These are phyloP conservation scores for Characodon lateralis DNA, from an alignment of 2,797 vertebrate genomes.

Conservation along the genomic window DNA sequence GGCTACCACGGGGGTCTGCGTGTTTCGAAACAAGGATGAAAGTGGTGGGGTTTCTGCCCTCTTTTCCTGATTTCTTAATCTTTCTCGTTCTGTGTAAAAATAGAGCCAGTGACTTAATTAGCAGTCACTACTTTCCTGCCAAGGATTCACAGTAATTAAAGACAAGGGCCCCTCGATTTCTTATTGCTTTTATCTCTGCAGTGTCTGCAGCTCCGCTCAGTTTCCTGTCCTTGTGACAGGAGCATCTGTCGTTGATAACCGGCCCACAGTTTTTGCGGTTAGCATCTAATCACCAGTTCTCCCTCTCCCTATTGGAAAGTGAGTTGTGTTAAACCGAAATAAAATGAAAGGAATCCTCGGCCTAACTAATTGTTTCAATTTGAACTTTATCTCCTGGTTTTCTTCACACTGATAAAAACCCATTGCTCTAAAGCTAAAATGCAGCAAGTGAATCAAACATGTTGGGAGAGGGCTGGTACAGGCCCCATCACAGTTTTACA, in stretches of 20 bases:
- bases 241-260: constrained; percentile 49
- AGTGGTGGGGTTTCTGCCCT: constrained; percentile 11
- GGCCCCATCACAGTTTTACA: constrained; percentile 91
- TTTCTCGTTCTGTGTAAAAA: constrained; percentile 43
- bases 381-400: constrained; percentile 57
- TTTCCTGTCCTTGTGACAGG: constrained; percentile 41
- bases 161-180: constrained; percentile 61
- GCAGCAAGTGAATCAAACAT: constrained; percentile 35
- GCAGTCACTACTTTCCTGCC: constrained; percentile 64
- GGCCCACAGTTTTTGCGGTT: neutral
- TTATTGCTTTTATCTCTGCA: constrained; percentile 73
- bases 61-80: constrained; percentile 25
- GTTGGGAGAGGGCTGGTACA: constrained; percentile 62
- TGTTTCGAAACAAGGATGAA: constrained; percentile 52
- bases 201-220: constrained; percentile 43
- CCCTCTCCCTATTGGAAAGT: neutral
- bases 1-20: constrained; percentile 32
- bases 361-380: constrained; percentile 54
- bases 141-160: constrained; percentile 76
- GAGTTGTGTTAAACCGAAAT: neutral
- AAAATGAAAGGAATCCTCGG: neutral
- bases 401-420: constrained; percentile 47
- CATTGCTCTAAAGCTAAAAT: constrained; percentile 50
- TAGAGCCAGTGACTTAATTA: constrained; percentile 77
- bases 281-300: constrained; percentile 2